These are phyloP conservation scores for Eurypyga helias DNA, from an alignment of 2,113 vertebrate species.

Conservation along the genomic window DNA sequence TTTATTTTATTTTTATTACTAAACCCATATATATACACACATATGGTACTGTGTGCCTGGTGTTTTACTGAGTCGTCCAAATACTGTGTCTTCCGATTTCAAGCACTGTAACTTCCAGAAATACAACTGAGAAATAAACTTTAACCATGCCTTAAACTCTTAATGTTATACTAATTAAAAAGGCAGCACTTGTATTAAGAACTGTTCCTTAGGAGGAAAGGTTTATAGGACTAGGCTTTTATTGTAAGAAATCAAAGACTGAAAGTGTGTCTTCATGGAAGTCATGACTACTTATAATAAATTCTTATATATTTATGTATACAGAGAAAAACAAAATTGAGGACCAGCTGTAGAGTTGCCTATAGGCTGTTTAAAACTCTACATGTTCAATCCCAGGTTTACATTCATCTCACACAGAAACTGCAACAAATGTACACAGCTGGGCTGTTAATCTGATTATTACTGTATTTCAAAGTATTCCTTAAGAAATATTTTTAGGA, in stretches of 20 bases:
- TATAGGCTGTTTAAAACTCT: background rate
- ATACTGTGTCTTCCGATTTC: background rate
- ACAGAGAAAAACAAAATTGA: no score
- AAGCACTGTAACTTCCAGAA: background rate
- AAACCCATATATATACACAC: background rate
- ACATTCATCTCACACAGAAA: background rate
- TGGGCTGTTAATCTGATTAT: background rate
- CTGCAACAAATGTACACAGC: background rate
- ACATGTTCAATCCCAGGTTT: background rate
- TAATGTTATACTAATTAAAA: slow-evolving; percentile 1
- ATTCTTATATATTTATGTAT: background rate
- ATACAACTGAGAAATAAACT: slow-evolving; percentile 3
- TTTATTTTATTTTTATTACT: no score
- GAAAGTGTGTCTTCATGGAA: background rate
- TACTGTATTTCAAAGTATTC: background rate
- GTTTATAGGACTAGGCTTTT: background rate
- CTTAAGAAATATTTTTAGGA: background rate
- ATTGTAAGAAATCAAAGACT: background rate
- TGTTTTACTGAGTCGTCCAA: background rate
- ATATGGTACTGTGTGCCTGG: background rate
- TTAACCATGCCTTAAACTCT: background rate
- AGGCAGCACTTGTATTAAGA: background rate
- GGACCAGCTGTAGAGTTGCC: background rate
- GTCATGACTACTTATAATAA: background rate
- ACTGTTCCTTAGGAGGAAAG: background rate